phyloP scores from a whole-genome alignment of 2,113 vertebrate genomes.

The Hippocampus abdominalis region DNA sequence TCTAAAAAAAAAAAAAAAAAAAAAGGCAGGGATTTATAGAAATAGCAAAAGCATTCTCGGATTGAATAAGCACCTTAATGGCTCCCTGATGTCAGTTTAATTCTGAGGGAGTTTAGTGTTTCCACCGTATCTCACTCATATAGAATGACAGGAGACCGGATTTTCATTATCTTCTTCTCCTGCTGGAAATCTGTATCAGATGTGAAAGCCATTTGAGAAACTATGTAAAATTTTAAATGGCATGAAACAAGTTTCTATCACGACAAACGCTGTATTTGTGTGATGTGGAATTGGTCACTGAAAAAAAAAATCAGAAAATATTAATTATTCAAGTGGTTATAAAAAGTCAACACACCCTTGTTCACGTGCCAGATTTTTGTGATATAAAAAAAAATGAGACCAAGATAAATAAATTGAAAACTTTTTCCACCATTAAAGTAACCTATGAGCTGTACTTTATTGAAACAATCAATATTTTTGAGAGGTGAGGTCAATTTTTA shows the following conservation, averaged over 20 bases:
- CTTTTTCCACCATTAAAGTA: background rate
- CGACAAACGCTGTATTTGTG: background rate
- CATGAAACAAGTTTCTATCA: background rate
- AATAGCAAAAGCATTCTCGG: constrained; percentile 29
- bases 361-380: background rate
- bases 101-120: constrained; percentile 13
- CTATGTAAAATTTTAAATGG: background rate
- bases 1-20: constrained; percentile 10
- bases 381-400: background rate
- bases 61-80: constrained; percentile 49
- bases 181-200: constrained; percentile 20
- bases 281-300: background rate
- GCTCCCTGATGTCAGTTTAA: constrained; percentile 36
- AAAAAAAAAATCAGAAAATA: background rate
- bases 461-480: background rate
- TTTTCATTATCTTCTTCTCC: constrained; percentile 7
- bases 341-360: background rate
- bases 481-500: background rate
- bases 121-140: constrained; percentile 9
- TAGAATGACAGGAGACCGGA: constrained; percentile 9
- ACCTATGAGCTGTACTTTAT: background rate
- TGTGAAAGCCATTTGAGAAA: constrained; percentile 34
- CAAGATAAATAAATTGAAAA: background rate
- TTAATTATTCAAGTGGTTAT: background rate
- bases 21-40: constrained; percentile 31